A percentile compares a stretch with the other conserved stretches of the same genome.
Evolutionary conservation across 2,888 invertebrate genomes (phyloP).

Genomic region (Nomada flava): DNA sequence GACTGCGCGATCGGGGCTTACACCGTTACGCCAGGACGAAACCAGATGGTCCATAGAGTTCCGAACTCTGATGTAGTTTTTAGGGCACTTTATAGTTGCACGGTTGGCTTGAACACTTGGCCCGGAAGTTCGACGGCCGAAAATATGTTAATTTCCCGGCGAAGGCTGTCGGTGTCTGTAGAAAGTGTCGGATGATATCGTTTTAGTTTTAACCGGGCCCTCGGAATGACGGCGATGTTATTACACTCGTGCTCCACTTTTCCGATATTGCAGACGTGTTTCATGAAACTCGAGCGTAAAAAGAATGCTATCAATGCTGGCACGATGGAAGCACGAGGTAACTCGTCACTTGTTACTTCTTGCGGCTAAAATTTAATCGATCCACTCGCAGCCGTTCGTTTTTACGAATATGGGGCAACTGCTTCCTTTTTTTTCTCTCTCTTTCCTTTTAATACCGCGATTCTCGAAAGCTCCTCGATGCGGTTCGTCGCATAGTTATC

Average conservation of each 20-base stretch:
- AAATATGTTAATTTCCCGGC: conserved; percentile 43
- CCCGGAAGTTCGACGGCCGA: conserved; percentile 39
- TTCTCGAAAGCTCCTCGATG: too few relatives aligned
- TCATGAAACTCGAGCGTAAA: conserved; percentile 20
- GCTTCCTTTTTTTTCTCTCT: not conserved
- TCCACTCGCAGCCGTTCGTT: not conserved
- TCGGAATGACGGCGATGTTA: conserved; percentile 37
- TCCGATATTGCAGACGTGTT: conserved; percentile 49
- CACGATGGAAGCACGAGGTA: conserved; percentile 21
- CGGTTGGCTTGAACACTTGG: not conserved
- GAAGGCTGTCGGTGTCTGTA: conserved; percentile 2
- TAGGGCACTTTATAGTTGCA: conserved; percentile 27
- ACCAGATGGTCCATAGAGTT: not conserved
- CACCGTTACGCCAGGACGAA: conserved; percentile 2
- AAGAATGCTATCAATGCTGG: conserved; percentile 19
- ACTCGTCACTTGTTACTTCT: not conserved
- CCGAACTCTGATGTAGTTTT: conserved; percentile 28
- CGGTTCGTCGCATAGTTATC: conserved; percentile 12
- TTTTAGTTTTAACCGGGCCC: conserved; percentile 51
- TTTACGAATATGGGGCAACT: not conserved
- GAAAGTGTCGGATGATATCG: conserved; percentile 39
- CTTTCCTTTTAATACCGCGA: not conserved
- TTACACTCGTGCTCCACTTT: conserved; percentile 45
- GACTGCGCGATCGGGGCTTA: not conserved
- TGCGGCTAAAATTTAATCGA: conserved; percentile 32